Base-by-base conservation (phyloP, 2,888 invertebrate species). In the Netelia melanura region DNA sequence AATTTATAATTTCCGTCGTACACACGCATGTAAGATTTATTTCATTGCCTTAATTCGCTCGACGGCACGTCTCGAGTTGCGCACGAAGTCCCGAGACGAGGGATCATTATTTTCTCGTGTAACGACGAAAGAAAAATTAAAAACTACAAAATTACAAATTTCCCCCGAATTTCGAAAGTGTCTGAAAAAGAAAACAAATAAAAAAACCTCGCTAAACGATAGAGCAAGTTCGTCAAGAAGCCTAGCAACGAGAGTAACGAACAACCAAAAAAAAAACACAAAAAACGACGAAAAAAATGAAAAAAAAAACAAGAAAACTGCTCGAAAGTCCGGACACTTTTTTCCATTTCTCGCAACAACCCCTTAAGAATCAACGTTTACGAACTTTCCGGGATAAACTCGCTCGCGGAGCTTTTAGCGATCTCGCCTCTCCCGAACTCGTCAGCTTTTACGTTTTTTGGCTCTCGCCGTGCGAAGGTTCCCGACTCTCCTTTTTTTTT, bases 391-490 rank as follows among this genome's bases (percentile, higher is more conserved):
- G 30, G 30, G 30, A 30, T 5, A 64, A 79, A 79, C 70, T 56
- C 54, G 70, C 21, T 79, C 23, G 23, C n/a, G 30, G 64, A 64
- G 70, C 52, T 79, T 54, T 71, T 43, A 79, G 62, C 25, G n/a
- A 64, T 54, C 54, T 62, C 48, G 65, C 14, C 38, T 30, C 61
- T 30, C 64, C 30, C 21, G 3, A 70, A 44, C 54, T 79, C 65
- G 54, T 65, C 80, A 25, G 80, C 8, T 54, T 71, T 64, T 38
- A 43, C n/a, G 58, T 62, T 79, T 54, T 54, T 30, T 11, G 43
- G 11, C 72, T 56, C 64, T 72, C 44, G 56, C 25, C 56, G 58
- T 21, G 58, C 17, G 58, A 58, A 30, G 54, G 14, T 54, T 54
- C 54, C 21, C 9, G 14, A 11, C 14, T 17, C 17, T 17, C 48